Percentiles rank a stretch among this genome's conserved stretches.
Conservation (phyloP, 2,888 invertebrate genomes). For the Mystacides longicornis region DNA sequence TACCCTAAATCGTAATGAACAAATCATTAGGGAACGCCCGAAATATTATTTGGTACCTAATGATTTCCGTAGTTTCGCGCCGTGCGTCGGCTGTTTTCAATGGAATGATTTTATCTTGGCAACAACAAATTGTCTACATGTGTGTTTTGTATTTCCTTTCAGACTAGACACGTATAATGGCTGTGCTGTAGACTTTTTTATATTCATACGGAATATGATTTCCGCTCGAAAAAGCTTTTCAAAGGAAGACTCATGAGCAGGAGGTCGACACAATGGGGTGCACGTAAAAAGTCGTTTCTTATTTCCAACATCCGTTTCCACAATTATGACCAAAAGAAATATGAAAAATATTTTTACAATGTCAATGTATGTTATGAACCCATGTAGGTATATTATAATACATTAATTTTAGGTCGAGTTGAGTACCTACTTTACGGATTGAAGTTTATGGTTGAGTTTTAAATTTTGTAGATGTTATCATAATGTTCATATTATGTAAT, state of each 20-base stretch:
- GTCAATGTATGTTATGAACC: no score
- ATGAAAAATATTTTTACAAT: not conserved
- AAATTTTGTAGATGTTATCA: no score
- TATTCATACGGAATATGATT: conserved; percentile 3
- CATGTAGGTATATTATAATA: no score
- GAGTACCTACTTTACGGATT: no score
- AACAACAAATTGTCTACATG: not conserved
- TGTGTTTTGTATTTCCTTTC: not conserved
- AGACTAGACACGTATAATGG: not conserved
- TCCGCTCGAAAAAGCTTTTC: conserved; percentile 7
- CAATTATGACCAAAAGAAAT: not conserved
- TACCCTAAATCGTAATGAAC: no score
- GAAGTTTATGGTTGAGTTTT: no score
- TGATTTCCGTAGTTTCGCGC: no score
- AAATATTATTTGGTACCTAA: no score
- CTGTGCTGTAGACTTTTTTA: not conserved
- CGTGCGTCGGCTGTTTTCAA: no score
- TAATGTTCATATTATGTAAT: no score
- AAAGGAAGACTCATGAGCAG: not conserved
- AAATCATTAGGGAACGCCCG: no score
- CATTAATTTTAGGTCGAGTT: no score
- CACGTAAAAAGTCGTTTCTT: conserved; percentile 10
- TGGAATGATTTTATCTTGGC: not conserved
- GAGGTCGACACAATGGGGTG: not conserved
- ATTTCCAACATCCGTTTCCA: conserved; percentile 6